These are phyloP conservation scores for Pogoniulus pusillus DNA, from an alignment of 2,797 vertebrate genomes.

Conservation along the genomic window DNA sequence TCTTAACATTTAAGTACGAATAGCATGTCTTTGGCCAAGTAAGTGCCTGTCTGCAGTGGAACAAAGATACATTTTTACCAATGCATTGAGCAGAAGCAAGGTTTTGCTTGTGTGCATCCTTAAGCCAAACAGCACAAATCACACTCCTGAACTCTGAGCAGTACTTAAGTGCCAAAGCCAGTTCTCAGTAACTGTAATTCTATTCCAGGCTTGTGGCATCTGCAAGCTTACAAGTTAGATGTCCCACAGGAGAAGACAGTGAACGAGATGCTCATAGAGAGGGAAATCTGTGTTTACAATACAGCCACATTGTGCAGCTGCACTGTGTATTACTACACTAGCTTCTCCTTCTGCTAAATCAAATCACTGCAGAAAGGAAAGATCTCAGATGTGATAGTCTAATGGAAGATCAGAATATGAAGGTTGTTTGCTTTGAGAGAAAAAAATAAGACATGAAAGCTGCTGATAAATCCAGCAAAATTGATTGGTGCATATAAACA, in stretches of 20 bases:
- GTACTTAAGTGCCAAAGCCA: constrained; percentile 5
- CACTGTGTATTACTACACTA: constrained; percentile 5
- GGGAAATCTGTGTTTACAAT: not conserved
- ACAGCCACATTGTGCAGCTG: constrained; percentile 20
- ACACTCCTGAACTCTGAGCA: not conserved
- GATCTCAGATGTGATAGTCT: not conserved
- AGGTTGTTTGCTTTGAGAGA: not conserved
- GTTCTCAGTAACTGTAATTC: not conserved
- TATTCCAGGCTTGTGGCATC: not conserved
- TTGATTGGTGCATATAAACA: not conserved
- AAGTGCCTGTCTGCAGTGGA: not conserved
- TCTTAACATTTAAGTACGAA: not conserved
- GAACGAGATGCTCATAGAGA: not conserved
- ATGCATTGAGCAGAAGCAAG: not conserved
- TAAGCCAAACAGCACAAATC: not conserved
- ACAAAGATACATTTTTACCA: not conserved
- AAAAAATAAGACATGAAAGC: not conserved
- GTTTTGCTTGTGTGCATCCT: not conserved
- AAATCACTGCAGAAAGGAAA: constrained; percentile 5
- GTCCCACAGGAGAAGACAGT: not conserved
- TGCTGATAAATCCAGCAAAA: constrained; percentile 5
- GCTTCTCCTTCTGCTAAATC: constrained; percentile 25
- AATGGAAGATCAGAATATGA: constrained; percentile 12
- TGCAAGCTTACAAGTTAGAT: constrained; percentile 18
- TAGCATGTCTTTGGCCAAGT: not conserved